These are phyloP conservation scores for Nanger granti DNA, from an alignment of 2,113 vertebrate genomes.

Conservation along the genomic window DNA sequence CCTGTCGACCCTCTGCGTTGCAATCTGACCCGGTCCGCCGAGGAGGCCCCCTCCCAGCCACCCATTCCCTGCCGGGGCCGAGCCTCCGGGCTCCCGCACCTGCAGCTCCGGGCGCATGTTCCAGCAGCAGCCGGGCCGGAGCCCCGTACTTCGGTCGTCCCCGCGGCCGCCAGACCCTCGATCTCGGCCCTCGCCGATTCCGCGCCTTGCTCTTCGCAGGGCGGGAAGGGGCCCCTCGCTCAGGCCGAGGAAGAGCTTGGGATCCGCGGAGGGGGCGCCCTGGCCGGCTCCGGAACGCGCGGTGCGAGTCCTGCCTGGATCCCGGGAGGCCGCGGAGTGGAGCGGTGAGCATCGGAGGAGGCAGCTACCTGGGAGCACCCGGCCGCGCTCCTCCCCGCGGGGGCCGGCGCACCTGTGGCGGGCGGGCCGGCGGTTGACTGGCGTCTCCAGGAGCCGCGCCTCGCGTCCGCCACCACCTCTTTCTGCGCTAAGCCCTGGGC, in stretches of 20 bases:
- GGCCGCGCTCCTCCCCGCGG: slow-evolving; percentile 10
- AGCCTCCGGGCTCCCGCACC: not conserved
- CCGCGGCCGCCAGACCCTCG: not conserved
- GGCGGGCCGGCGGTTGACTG: not conserved
- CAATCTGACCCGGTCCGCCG: not conserved
- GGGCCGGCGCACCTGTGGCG: not conserved
- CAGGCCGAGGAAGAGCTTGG: not conserved
- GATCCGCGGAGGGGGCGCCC: not conserved
- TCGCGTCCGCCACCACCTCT: accelerated
- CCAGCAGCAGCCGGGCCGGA: not conserved
- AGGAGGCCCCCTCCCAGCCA: not conserved
- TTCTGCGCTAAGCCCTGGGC: accelerated
- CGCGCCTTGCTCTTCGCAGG: not conserved
- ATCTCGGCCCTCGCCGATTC: not conserved
- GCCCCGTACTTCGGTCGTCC: not conserved
- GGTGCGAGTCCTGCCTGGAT: not conserved
- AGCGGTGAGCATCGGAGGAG: not conserved
- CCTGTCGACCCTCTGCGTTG: not conserved
- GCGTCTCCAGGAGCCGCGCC: not conserved
- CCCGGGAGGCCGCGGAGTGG: accelerated
- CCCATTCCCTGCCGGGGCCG: not conserved
- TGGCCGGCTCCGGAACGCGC: not conserved
- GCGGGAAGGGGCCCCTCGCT: not conserved
- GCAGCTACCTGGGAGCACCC: not conserved
- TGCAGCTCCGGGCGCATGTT: slow-evolving; percentile 24